Conservation (phyloP, 64 coral and sea anemone species). For the Anthopleura sola region DNA sequence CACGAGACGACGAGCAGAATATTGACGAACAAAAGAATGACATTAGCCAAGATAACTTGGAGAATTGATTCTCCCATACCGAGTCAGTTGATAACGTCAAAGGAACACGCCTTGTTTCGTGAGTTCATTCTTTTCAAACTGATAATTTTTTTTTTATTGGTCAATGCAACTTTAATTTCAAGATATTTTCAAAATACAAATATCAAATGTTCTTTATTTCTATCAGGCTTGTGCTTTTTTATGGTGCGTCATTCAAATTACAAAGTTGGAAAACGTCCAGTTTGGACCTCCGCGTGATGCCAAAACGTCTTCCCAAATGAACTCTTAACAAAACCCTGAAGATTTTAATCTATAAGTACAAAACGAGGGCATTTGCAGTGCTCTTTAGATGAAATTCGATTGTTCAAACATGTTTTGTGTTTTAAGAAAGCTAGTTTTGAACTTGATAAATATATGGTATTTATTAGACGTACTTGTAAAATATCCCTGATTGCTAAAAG, state of each 20-base stretch:
- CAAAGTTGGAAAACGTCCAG: constrained; percentile 17
- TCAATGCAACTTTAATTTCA: background rate
- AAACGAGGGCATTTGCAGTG: background rate
- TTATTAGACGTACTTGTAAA: background rate
- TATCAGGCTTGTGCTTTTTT: background rate
- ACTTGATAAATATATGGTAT: background rate
- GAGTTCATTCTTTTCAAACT: background rate
- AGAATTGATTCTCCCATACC: too few relatives aligned
- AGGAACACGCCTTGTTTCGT: background rate
- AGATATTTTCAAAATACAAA: background rate
- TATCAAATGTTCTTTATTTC: background rate
- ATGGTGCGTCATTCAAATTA: background rate
- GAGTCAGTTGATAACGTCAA: background rate
- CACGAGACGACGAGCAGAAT: background rate
- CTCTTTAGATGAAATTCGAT: background rate
- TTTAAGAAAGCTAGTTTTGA: background rate
- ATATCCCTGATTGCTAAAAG: background rate
- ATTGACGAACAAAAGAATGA: background rate
- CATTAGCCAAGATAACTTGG: background rate
- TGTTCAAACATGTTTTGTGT: background rate
- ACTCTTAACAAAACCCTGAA: background rate
- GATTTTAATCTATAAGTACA: background rate
- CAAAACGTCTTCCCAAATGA: constrained; percentile 6
- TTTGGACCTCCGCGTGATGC: constrained; percentile 6
- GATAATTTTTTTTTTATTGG: background rate